A percentile compares a stretch with the other conserved stretches of the same genome.
These are phyloP conservation scores for Rhinella marina DNA, from an alignment of 2,797 vertebrate genomes.

Conservation along the genomic window DNA sequence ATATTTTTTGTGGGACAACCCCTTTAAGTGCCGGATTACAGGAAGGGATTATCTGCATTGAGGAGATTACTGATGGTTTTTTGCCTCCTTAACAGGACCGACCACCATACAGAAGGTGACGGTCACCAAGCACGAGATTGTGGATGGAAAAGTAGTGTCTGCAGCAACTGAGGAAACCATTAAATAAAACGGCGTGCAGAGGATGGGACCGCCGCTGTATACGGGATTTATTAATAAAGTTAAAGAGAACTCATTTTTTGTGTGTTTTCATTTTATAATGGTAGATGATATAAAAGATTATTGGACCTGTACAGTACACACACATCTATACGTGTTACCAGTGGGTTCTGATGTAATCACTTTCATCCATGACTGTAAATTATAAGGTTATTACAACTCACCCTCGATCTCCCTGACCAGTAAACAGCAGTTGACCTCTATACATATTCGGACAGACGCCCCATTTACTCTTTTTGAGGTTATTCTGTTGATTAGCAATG, in stretches of 20 bases:
- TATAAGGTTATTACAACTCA: no score
- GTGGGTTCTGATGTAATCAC: no score
- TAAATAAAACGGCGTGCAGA: conserved; percentile 23
- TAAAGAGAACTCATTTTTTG: neutral
- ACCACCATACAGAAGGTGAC: conserved; percentile 63
- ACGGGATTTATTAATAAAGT: neutral
- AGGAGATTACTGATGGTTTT: neutral
- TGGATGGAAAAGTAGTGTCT: conserved; percentile 61
- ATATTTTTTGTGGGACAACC: no score
- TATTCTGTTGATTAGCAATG: no score
- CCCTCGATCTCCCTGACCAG: no score
- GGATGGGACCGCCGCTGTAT: neutral
- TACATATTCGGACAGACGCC: no score
- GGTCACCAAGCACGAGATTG: conserved; percentile 62
- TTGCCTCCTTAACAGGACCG: conserved; percentile 55
- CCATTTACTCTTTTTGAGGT: no score
- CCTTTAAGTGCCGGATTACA: neutral
- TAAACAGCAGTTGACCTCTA: no score
- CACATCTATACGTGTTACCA: no score
- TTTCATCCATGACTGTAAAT: no score
- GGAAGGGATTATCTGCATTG: neutral
- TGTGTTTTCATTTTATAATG: neutral
- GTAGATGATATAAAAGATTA: no score
- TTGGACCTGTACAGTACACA: no score
- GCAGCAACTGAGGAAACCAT: conserved; percentile 56